Conservation (phyloP, 2,888 invertebrate species). For the Gisinianus flammeolus region DNA sequence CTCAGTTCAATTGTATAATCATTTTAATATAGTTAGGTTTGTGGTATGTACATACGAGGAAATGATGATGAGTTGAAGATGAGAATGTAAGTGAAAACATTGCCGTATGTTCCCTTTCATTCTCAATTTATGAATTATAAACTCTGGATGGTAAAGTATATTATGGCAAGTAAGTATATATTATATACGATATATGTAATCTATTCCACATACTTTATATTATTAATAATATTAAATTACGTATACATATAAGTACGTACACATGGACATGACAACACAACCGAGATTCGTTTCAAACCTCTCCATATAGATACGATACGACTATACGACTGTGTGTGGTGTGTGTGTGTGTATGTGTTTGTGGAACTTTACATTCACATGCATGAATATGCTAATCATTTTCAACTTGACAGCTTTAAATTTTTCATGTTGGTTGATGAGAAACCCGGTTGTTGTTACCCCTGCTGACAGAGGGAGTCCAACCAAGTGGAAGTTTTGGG, state of each 20-base stretch:
- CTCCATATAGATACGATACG: too few relatives aligned
- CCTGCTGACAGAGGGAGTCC: constrained; percentile 49
- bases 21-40: constrained; percentile 1
- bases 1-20: not conserved
- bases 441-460: constrained; percentile 41
- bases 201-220: not conserved
- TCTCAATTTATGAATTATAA: constrained; percentile 39
- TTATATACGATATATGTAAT: not conserved
- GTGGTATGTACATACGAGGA: not conserved
- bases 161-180: not conserved
- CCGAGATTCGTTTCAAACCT: not conserved
- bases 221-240: constrained; percentile 26
- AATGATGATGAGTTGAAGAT: constrained; percentile 12
- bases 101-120: constrained; percentile 22
- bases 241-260: too few relatives aligned
- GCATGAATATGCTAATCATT: constrained; percentile 46
- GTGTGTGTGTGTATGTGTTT: too few relatives aligned
- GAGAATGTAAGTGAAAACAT: constrained; percentile 19
- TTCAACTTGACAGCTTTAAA: constrained; percentile 41
- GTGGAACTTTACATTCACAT: constrained; percentile 19
- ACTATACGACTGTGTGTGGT: too few relatives aligned
- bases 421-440: constrained; percentile 39
- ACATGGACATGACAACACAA: not conserved
- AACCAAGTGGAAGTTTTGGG: constrained; percentile 21
- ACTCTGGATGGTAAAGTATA: not conserved